A percentile compares a stretch with the other conserved stretches of the same genome.
phyloP scores from a whole-genome alignment of 2,113 vertebrate genomes.

The Leucopternis melanops region DNA sequence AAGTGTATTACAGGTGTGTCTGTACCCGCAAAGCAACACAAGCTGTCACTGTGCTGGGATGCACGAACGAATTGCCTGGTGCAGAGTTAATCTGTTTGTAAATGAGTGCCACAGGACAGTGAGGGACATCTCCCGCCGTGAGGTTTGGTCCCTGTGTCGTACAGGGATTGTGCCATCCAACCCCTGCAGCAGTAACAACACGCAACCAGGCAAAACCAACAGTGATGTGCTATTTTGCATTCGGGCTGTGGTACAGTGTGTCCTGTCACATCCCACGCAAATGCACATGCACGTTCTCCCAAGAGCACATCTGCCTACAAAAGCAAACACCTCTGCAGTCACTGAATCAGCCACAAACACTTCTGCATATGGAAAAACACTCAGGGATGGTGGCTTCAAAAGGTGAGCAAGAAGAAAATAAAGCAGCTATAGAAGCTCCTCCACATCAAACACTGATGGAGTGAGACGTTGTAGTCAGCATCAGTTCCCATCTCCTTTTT shows the following conservation, averaged over 20 bases:
- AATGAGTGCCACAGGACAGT: neutral
- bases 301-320: neutral
- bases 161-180: rapidly evolving
- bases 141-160: rapidly evolving
- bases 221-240: rapidly evolving
- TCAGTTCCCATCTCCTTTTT: neutral
- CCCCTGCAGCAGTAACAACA: rapidly evolving
- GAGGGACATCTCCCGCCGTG: neutral
- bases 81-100: neutral
- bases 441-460: neutral
- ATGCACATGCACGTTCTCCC: neutral
- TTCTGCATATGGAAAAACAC: neutral
- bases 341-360: neutral
- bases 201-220: neutral
- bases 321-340: neutral
- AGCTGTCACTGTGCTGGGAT: neutral
- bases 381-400: neutral
- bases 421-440: neutral
- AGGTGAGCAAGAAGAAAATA: neutral
- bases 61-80: neutral
- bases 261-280: neutral
- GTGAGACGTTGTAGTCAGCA: rapidly evolving
- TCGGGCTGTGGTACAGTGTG: rapidly evolving
- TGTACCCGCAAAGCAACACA: neutral
- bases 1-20: neutral